Evolutionary conservation across 2,888 invertebrate genomes (phyloP), one percentile per base, ranked within the genome.

Genomic region (Biston betularia): DNA sequence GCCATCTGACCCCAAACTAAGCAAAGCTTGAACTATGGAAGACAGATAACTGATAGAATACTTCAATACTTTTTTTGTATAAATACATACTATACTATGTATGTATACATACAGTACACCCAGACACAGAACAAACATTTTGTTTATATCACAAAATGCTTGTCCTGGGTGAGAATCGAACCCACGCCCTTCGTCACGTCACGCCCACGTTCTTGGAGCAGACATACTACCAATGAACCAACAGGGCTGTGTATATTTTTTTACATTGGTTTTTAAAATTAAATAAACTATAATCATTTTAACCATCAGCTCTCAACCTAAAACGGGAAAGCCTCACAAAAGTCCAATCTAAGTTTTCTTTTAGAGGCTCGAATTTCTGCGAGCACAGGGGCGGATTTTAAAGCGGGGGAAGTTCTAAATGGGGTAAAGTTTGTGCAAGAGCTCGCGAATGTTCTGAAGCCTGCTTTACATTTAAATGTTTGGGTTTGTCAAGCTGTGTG

Each of bases 331-430:
- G 75, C 80, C 78, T 75, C 77, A 80, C 82, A 76, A 84, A 86
- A 83, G 78, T 82, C 84, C 83, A 86, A 86, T 86, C 85, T 85
- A 86, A 84, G 85, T 86, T 84, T 81, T 83, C 80, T 80, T 81
- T 80, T 75, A 76, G 84, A 76, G 72, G 76, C 79, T 83, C 78
- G 81, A 85, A 85, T 84, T 84, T 82, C 70, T 71, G 71, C 68
- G 74, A 71, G 71, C 53, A 67, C 79, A 82, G 80, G 74, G 75
- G 70, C 68, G 75, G 66, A 77, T 63, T 73, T 55, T 69, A 69
- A 71, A 68, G 70, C 69, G 66, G 69, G 60, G 56, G 55, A 69
- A 50, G 44, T 65, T 73, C 63, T 52, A 65, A 61, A 55, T 40
- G 68, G 58, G 49, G 38, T 38, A 70, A 71, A 65, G 61, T 73